phyloP scores from a whole-genome alignment of 2,797 vertebrate genomes.

The Toxotes lorentzi region DNA sequence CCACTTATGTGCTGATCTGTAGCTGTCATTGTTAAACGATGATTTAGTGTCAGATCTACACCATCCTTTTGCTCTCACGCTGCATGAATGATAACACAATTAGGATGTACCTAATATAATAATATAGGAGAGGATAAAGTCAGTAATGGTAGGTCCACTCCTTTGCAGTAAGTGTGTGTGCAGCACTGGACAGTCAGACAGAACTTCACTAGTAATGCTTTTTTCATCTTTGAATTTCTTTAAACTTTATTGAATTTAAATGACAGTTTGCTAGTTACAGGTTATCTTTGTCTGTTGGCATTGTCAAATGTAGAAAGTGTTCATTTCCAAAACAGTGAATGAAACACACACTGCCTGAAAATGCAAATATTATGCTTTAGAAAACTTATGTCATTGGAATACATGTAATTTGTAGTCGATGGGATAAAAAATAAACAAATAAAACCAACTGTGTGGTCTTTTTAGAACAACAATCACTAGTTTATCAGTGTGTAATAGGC shows the following conservation, averaged over 20 bases:
- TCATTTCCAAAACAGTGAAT: background rate
- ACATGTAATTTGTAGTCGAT: background rate
- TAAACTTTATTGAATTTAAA: background rate
- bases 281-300: background rate
- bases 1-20: conserved; percentile 9
- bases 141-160: conserved; percentile 12
- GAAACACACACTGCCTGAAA: background rate
- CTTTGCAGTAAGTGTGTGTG: background rate
- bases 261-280: background rate
- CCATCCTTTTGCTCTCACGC: conserved; percentile 11
- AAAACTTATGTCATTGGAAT: background rate
- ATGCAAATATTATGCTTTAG: background rate
- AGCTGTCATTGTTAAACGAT: conserved; percentile 36
- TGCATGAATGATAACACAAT: conserved; percentile 48
- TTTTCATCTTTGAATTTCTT: conserved; percentile 1
- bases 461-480: background rate
- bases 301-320: background rate
- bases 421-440: background rate
- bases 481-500: no score
- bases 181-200: background rate
- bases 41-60: conserved; percentile 35
- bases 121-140: conserved; percentile 4
- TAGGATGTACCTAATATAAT: conserved; percentile 52
- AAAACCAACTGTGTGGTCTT: background rate
- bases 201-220: background rate